Evolutionary conservation across 2,888 invertebrate genomes (phyloP).

Genomic region (Andrena haemorrhoa): DNA sequence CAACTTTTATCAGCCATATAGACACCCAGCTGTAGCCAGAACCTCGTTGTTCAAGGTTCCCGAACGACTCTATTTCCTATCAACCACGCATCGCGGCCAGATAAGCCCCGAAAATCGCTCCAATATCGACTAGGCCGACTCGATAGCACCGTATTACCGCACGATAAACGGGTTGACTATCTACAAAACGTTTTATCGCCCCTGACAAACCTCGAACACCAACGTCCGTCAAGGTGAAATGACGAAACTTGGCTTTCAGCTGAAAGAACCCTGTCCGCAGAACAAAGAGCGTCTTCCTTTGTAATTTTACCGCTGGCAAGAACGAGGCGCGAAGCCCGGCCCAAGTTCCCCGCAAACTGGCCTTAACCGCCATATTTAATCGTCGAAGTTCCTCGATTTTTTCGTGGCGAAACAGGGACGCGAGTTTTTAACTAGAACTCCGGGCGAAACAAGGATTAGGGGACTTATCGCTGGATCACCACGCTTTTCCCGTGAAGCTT

Average conservation of each 20-base stretch:
- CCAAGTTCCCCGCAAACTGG: no score
- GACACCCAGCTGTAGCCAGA: not conserved
- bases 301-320: no score
- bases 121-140: not conserved
- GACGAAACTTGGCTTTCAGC: no score
- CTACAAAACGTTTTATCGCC: constrained; percentile 6
- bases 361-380: not conserved
- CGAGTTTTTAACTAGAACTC: not conserved
- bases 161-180: constrained; percentile 17
- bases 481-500: not conserved
- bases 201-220: not conserved
- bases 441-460: not conserved
- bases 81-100: not conserved
- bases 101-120: constrained; percentile 24
- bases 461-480: constrained; percentile 13
- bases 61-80: not conserved
- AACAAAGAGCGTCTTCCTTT: no score
- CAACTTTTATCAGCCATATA: constrained; percentile 1
- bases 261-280: no score
- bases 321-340: no score
- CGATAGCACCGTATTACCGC: constrained; percentile 19
- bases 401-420: not conserved
- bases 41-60: not conserved
- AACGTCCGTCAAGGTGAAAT: not conserved
- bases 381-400: not conserved